These are phyloP conservation scores for Patella depressa DNA, from an alignment of 2,888 invertebrate species.

Conservation along the genomic window DNA sequence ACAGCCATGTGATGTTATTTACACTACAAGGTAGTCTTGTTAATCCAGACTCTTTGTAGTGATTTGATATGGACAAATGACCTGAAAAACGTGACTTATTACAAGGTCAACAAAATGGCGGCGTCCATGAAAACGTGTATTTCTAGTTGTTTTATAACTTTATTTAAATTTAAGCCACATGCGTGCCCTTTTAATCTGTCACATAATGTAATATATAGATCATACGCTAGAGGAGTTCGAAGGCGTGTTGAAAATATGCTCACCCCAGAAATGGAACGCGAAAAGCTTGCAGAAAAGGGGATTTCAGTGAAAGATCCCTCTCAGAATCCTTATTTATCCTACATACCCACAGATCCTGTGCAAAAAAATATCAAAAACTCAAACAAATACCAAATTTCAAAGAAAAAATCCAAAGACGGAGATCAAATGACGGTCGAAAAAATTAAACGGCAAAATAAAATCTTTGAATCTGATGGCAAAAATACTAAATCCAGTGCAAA, in stretches of 20 bases:
- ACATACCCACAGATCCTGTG: constrained; percentile 32
- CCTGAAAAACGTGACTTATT: too few species aligned
- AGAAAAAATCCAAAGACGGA: neutral
- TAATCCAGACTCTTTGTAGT: too few species aligned
- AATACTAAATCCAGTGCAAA: constrained; percentile 8
- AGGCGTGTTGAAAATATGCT: constrained; percentile 22
- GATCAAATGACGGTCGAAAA: neutral
- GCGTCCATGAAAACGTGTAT: constrained; percentile 33
- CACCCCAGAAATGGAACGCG: constrained; percentile 26
- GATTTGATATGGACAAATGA: too few species aligned
- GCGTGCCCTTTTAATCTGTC: neutral
- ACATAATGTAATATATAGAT: constrained; percentile 14
- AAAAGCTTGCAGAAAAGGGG: constrained; percentile 14
- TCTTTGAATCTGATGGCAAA: constrained; percentile 6
- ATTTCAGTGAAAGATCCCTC: constrained; percentile 26
- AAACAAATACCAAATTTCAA: neutral
- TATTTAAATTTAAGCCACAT: neutral
- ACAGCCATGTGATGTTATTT: constrained; percentile 25
- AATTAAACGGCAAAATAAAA: neutral
- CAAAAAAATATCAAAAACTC: constrained; percentile 26
- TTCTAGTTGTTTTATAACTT: constrained; percentile 1
- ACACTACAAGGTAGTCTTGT: too few species aligned
- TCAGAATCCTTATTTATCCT: constrained; percentile 30
- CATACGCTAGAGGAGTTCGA: constrained; percentile 29
- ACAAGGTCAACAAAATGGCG: constrained; percentile 21